Base-by-base conservation (phyloP, 2,113 vertebrate species). In the Etia nguti region DNA sequence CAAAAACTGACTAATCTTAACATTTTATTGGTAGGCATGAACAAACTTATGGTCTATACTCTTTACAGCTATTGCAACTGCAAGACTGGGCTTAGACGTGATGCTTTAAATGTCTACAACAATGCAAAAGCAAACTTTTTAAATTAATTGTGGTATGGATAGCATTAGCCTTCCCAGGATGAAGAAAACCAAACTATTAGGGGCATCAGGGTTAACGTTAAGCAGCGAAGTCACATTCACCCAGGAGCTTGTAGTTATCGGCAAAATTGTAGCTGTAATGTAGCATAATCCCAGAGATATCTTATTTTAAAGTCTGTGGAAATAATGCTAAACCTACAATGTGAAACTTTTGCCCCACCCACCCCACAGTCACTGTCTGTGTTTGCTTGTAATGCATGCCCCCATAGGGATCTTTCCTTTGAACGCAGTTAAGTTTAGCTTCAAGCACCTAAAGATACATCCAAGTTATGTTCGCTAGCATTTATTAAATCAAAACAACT, bases 91-190 rank as follows among this genome's bases (percentile, higher is more conserved):
- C 15, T 75, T 8, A 48, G 16, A 75, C 15, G 20, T 2, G 0
- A 46, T 77, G 6, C 26, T 77, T 52, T 77, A 52, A 77, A 52
- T 77, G 46, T 13, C 18, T 50, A 52, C 16, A 52, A 52, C 73
- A 77, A 77, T 77, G 43, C 26, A 31, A 77, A 77, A 31, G 46
- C 10, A 31, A n/a, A 6, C 29, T 48, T 48, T 56, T 31, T 20
- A 0, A 0, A 50, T 77, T 0, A 29, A 77, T 31, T 20, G 70
- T 31, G 26, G 70, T 18, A 5, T 20, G 2, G 4, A 50, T 12
- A 50, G 24, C 18, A 77, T 77, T 77, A 77, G 43, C 43, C 43
- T 50, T 77, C 18, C 1, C 1, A 77, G 6, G 24, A 77, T 77
- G 24, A 77, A 50, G 16, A 50, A 50, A 50, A 77, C 8, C 16